Evolutionary conservation across 1,140 invertebrate genomes (phyloP).

Genomic region (Rhizoglyphus robini): DNA sequence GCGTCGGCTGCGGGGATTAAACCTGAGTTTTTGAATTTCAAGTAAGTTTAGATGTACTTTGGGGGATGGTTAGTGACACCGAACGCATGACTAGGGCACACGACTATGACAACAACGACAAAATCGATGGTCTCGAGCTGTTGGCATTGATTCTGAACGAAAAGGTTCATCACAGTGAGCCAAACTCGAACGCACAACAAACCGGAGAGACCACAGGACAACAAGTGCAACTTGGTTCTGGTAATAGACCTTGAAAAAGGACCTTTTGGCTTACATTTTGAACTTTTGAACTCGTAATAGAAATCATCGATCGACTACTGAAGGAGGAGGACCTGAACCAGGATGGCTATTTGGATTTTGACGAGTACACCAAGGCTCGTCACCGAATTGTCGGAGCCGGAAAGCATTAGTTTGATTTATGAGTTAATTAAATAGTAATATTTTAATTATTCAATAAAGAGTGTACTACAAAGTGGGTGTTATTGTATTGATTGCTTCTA

Average conservation of each 20-base stretch:
- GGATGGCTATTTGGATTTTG: slow-evolving; percentile 9
- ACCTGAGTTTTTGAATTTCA: slow-evolving; percentile 10
- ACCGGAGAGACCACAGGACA: no score
- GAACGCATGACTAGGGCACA: no score
- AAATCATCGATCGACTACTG: neutral
- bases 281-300: neutral
- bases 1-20: neutral
- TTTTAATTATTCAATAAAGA: no score
- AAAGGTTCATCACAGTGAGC: slow-evolving; percentile 1
- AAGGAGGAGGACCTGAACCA: neutral
- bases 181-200: no score
- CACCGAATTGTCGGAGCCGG: neutral
- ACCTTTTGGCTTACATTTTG: neutral
- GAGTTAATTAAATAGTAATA: no score
- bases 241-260: neutral
- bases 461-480: no score
- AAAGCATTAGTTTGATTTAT: no score
- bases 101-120: slow-evolving; percentile 7
- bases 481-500: no score
- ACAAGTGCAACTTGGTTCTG: neutral
- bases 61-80: no score
- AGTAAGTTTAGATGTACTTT: neutral
- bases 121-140: slow-evolving; percentile 9
- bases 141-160: slow-evolving; percentile 1
- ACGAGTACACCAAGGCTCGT: neutral